Base-by-base conservation (phyloP, 1,140 invertebrate species). In the Sarcophaga peregrina region DNA sequence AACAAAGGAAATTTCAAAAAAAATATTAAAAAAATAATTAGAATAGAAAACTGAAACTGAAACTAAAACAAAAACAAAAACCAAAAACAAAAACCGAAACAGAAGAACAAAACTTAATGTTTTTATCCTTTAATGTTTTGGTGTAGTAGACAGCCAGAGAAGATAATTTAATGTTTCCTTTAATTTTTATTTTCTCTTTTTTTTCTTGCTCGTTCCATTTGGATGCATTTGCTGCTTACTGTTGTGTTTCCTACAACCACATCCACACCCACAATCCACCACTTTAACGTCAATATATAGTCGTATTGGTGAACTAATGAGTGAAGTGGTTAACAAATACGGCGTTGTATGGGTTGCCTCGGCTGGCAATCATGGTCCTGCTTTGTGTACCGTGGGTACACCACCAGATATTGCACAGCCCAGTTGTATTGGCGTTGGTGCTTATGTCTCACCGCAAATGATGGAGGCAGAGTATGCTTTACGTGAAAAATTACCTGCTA, bases 371-470 rank as follows among this genome's bases (percentile, higher is more conserved):
- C 95, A 96, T 91, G 98, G 98, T 5, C 89, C 89, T 6, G 89
- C 89, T 0, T 92, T 99, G 4, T 95, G 95, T 85, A 99, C 98
- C 3, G 95, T 98, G 83, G 97, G 97, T 11, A 95, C 97, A 6
- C 98, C 98, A 13, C 98, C 98, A 5, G 96, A 97, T 89, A 96
- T 97, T 75, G 93, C 92, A 83, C 94, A 95, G 75, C 94, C 94
- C 80, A 94, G 94, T 81, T 93, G 98, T 73, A 97, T 98, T 85
- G 95, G 96, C 58, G 97, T 99, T 62, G 98, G 97, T 72, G 98
- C 98, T 68, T 99, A 98, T 91, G 97, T 99, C 68, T 98, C 97
- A 0, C 96, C 97, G 8, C 96, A 98, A 84, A 99, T 99, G 98
- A 98, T 98, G 97, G 91, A 94, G 80, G 96, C 97, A 8, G 97